Evolutionary conservation across 1,140 invertebrate species (phyloP).

Genomic region (Octopus sinensis): DNA sequence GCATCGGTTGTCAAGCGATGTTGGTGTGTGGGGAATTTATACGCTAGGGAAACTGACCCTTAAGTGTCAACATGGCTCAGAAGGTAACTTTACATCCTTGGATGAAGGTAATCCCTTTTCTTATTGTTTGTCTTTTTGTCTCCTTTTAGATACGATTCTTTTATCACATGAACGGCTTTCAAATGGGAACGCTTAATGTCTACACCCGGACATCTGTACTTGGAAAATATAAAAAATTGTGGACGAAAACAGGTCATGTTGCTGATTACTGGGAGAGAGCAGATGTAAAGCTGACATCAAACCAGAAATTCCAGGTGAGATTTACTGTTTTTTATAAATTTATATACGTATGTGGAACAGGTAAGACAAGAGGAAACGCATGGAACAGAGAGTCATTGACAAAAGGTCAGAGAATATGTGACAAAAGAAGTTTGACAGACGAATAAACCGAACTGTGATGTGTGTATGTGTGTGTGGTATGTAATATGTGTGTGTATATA

Average conservation of each 20-base stretch:
- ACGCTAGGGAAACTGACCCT: too few relatives aligned
- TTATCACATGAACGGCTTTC: constrained; percentile 56
- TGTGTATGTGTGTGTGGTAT: too few relatives aligned
- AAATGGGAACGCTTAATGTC: constrained; percentile 47
- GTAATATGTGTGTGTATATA: too few relatives aligned
- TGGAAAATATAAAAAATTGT: constrained; percentile 32
- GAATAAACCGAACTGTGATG: too few relatives aligned
- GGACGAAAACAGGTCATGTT: constrained; percentile 35
- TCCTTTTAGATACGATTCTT: constrained; percentile 32
- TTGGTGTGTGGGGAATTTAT: too few relatives aligned
- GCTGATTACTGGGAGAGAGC: constrained; percentile 48
- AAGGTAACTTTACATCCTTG: background rate
- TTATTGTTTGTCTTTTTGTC: background rate
- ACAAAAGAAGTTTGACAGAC: too few relatives aligned
- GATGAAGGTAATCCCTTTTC: background rate
- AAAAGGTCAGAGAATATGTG: too few relatives aligned
- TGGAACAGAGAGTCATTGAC: too few relatives aligned
- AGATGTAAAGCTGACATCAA: constrained; percentile 31
- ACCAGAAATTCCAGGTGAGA: constrained; percentile 38
- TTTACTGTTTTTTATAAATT: background rate
- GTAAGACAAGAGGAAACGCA: too few relatives aligned
- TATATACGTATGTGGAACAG: background rate
- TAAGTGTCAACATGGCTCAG: background rate
- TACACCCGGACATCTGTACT: constrained; percentile 32
- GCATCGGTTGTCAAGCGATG: too few relatives aligned